Conservation (phyloP, 2,113 vertebrate genomes). For the Stigmatopora argus region DNA sequence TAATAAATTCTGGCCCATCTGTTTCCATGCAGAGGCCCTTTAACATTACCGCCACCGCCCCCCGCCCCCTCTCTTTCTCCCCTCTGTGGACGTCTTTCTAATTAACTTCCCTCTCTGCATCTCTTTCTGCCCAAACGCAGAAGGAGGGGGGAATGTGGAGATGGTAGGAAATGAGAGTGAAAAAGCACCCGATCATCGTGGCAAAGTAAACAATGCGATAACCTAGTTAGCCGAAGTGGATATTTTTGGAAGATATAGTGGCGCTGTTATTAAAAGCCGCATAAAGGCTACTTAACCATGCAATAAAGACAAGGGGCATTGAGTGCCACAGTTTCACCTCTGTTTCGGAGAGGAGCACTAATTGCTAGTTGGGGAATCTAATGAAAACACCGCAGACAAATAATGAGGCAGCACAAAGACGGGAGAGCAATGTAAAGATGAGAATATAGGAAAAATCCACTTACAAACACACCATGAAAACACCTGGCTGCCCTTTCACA, state of each 20-base stretch:
- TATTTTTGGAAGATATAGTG: constrained; percentile 53
- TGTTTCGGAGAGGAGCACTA: constrained; percentile 62
- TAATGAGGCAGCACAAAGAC: constrained; percentile 52
- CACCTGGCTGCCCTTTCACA: not conserved
- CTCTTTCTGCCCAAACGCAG: constrained; percentile 53
- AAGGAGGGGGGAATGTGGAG: constrained; percentile 30
- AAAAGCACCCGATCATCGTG: constrained; percentile 50
- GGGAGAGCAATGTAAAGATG: constrained; percentile 35
- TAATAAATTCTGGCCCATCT: constrained; percentile 76
- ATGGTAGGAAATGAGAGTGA: constrained; percentile 24
- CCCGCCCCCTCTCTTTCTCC: constrained; percentile 28
- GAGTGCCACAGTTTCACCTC: constrained; percentile 55
- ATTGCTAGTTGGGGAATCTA: constrained; percentile 61
- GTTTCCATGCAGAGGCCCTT: constrained; percentile 61
- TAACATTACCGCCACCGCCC: constrained; percentile 63
- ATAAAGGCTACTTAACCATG: constrained; percentile 69
- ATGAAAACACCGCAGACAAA: constrained; percentile 69
- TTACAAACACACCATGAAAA: not conserved
- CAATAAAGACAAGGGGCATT: constrained; percentile 62
- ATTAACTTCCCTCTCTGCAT: constrained; percentile 68
- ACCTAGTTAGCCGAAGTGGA: constrained; percentile 46
- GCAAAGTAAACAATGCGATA: constrained; percentile 49
- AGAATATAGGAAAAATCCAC: constrained; percentile 42
- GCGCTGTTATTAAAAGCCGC: constrained; percentile 68
- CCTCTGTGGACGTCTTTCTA: constrained; percentile 61